Evolutionary conservation across 2,113 vertebrate genomes (phyloP), one percentile per base, ranked within the genome.

Genomic region (Raja brachyura): DNA sequence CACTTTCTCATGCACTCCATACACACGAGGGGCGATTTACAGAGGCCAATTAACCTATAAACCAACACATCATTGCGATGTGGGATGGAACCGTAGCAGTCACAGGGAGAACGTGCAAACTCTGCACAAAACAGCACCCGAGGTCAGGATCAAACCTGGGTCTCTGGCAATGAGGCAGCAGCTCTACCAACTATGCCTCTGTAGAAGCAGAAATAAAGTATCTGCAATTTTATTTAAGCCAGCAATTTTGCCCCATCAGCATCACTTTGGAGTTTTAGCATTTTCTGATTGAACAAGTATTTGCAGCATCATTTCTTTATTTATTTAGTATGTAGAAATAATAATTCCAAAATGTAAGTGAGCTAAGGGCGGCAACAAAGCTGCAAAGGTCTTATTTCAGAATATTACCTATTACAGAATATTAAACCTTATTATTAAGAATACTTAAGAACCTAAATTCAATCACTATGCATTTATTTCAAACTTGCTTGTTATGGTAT

Each of bases 381-480:
- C 31, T 39, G 31, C 11, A 39, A 16, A 68, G 61, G 68, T 88
- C 13, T 16, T 73, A 92, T 73, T 22, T 92, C 39, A 48, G 39
- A 48, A 5, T 74, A 73, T 25, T 48, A 39, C 85, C 18, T 56
- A 88, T 88, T 66, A 63, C 68, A 92, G 39, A 63, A 74, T 39
- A 68, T 92, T 9, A 92, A 73, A 3, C 68, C 14, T 73, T 48
- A 48, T 48, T 48, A 48, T 48, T 48, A 48, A 48, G 39, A 92
- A 22, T 73, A 33, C 16, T 54, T 22, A 3, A 25, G 90, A 92
- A 73, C 18, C 33, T 92, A 48, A 92, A 73, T 92, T 31, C 20
- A 92, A 92, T 92, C 88, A 92, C 39, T 73, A 54, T 48, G 7
- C 68, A 92, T 92, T 73, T 25, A 70, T 92, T 33, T 48, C 22